These are phyloP conservation scores for Tubulanus polymorphus DNA, from an alignment of 2,888 invertebrate species.

Conservation along the genomic window DNA sequence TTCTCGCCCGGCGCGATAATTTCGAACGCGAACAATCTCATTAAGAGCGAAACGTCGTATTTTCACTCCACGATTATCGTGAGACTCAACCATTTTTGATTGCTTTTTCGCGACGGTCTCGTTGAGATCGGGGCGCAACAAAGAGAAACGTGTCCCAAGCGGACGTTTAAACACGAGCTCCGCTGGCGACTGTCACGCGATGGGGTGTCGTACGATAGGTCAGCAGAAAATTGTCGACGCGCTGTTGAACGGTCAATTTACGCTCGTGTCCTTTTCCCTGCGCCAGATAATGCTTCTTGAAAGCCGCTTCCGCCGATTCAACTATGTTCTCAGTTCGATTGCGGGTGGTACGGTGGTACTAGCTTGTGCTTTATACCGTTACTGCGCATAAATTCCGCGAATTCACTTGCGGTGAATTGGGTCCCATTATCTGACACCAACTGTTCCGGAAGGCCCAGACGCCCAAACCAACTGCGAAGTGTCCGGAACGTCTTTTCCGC, in stretches of 20 bases:
- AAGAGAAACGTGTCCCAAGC: neutral
- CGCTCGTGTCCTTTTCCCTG: neutral
- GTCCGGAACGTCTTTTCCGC: neutral
- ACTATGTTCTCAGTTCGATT: conserved; percentile 3
- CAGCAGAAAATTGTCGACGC: conserved; percentile 1
- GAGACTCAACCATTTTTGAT: neutral
- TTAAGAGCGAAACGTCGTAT: neutral
- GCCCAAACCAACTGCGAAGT: conserved; percentile 4
- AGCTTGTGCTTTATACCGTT: conserved; percentile 7
- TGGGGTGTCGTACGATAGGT: conserved; percentile 4
- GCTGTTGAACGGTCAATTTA: neutral
- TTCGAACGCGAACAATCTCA: neutral
- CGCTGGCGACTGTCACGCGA: neutral
- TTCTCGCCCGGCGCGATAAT: neutral
- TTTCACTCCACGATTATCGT: conserved; percentile 2
- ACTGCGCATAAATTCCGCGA: neutral
- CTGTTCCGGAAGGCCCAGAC: neutral
- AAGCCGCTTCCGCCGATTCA: neutral
- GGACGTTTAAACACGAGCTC: neutral
- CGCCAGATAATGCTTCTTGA: conserved; percentile 1
- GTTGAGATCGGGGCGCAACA: neutral
- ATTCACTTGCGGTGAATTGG: conserved; percentile 2
- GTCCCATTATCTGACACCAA: conserved; percentile 2
- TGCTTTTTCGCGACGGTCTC: neutral
- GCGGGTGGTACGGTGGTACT: conserved; percentile 2